Percentiles rank a stretch among this genome's conserved stretches.
These are phyloP conservation scores for Misgurnus mizolepis DNA, from an alignment of 2,113 vertebrate species.

Conservation along the genomic window DNA sequence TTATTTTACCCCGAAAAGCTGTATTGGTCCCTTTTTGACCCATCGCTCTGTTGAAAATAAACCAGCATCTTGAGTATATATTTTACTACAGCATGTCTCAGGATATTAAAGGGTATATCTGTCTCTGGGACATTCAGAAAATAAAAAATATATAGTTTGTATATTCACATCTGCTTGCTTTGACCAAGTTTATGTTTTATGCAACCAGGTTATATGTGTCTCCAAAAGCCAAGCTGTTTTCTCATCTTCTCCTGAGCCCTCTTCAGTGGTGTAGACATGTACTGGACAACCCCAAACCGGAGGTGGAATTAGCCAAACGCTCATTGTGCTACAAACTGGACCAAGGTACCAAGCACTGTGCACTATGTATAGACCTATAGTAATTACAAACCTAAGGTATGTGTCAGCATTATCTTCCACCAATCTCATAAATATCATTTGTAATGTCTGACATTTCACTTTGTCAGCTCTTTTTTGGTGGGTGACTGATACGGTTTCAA, in stretches of 20 bases:
- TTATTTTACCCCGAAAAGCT: too few species aligned
- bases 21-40: too few species aligned
- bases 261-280: conserved; percentile 93
- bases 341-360: conserved; percentile 83
- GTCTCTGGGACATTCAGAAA: not conserved
- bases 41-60: too few species aligned
- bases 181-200: conserved; percentile 35
- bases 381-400: not conserved
- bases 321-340: conserved; percentile 91
- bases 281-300: conserved; percentile 90
- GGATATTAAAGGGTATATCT: not conserved
- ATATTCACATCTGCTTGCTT: not conserved
- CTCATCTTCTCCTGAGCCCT: conserved; percentile 79
- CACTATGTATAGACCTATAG: not conserved
- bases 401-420: not conserved
- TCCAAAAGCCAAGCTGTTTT: conserved; percentile 76
- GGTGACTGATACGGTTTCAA: too few species aligned
- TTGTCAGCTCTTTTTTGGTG: too few species aligned
- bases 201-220: conserved; percentile 85
- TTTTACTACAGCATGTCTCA: too few species aligned
- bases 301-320: conserved; percentile 90
- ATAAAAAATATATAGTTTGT: too few species aligned
- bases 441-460: not conserved
- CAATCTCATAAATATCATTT: not conserved
- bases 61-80: too few species aligned